Conservation (phyloP, 2,888 invertebrate species). For the Microplitis manilae region DNA sequence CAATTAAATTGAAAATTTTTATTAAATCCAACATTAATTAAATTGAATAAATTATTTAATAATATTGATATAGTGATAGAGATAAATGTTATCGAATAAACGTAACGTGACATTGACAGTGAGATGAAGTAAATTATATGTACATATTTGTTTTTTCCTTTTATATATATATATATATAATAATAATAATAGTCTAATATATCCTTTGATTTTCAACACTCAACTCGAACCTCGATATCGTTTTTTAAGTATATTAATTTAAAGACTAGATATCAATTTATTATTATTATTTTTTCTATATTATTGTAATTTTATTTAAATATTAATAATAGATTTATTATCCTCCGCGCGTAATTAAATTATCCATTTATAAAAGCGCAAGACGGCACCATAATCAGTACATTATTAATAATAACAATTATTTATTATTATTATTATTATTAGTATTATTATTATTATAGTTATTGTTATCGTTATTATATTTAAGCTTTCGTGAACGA, state of each 20-base stretch:
- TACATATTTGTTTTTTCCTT: neutral
- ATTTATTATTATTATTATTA: neutral
- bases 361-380: conserved; percentile 20
- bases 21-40: conserved; percentile 16
- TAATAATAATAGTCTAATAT: conserved; percentile 15
- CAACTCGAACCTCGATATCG: neutral
- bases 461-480: neutral
- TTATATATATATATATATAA: conserved; percentile 11
- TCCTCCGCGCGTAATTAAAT: conserved; percentile 11
- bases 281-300: neutral
- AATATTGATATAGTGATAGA: neutral
- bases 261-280: conserved; percentile 17
- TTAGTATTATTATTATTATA: conserved; percentile 5
- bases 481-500: neutral
- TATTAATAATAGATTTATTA: conserved; percentile 4
- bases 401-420: neutral
- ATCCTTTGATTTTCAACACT: conserved; percentile 22
- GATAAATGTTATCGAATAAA: conserved; percentile 9
- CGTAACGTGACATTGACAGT: conserved; percentile 11
- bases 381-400: conserved; percentile 19
- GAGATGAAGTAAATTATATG: conserved; percentile 13
- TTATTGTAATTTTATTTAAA: conserved; percentile 1
- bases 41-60: neutral
- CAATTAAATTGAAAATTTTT: conserved; percentile 9
- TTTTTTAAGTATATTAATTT: conserved; percentile 3